These are phyloP conservation scores for Euplexia lucipara DNA, from an alignment of 2,888 invertebrate species.

Conservation along the genomic window DNA sequence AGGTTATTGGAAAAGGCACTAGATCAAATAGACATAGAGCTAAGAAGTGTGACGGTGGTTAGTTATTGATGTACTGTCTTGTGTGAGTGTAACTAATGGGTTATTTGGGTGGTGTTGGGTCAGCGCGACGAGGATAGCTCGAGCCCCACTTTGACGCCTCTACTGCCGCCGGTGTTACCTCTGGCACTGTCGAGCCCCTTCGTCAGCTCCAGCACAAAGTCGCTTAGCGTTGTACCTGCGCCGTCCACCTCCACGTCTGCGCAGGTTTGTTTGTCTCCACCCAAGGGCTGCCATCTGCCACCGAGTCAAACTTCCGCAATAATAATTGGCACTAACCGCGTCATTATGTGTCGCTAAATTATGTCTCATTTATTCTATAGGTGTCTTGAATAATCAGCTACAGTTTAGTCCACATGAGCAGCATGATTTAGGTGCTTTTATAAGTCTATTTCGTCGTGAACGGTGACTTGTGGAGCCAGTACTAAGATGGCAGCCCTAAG, in stretches of 20 bases:
- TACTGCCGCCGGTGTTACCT: slow-evolving; percentile 79
- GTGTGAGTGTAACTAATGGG: slow-evolving; percentile 61
- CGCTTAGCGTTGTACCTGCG: slow-evolving; percentile 72
- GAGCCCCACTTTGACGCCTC: slow-evolving; percentile 77
- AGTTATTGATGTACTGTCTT: slow-evolving; percentile 19
- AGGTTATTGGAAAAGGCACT: background rate
- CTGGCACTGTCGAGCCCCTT: slow-evolving; percentile 67
- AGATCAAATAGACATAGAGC: background rate
- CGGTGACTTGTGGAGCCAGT: slow-evolving; percentile 12
- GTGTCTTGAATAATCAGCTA: slow-evolving; percentile 13
- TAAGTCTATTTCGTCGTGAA: slow-evolving; percentile 11
- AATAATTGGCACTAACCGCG: slow-evolving; percentile 24
- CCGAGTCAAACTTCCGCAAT: slow-evolving; percentile 10
- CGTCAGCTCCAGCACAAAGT: slow-evolving; percentile 69
- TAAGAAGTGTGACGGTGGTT: background rate
- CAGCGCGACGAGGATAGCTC: slow-evolving; percentile 76
- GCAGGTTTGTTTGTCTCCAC: slow-evolving; percentile 75
- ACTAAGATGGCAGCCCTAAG: slow-evolving; percentile 61
- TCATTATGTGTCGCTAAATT: slow-evolving; percentile 19
- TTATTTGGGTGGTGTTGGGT: slow-evolving; percentile 65
- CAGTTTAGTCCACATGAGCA: slow-evolving; percentile 12
- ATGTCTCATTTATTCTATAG: slow-evolving; percentile 6
- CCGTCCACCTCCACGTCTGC: slow-evolving; percentile 64
- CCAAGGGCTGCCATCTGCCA: slow-evolving; percentile 61
- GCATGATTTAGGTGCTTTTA: slow-evolving; percentile 28